A percentile compares a stretch with the other conserved stretches of the same genome.
These are phyloP conservation scores for Rosalia funebris DNA, from an alignment of 2,888 invertebrate genomes.

Conservation along the genomic window DNA sequence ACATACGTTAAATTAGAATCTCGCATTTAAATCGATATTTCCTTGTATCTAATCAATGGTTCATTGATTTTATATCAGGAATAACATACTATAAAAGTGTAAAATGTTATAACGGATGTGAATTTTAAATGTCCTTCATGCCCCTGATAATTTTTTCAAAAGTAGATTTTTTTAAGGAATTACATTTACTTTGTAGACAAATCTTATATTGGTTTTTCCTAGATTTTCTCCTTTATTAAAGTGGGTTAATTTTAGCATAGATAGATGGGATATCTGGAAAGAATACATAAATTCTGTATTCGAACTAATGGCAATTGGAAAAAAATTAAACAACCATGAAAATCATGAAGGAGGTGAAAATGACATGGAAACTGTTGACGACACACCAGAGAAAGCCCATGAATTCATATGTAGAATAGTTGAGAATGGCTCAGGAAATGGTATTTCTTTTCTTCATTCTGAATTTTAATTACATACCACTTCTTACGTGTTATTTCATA, in stretches of 20 bases:
- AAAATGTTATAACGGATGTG: no score
- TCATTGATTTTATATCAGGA: no score
- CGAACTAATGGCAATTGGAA: slow-evolving; percentile 64
- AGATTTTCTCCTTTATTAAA: no score
- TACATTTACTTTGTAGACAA: no score
- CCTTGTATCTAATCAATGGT: no score
- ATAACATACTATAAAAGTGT: no score
- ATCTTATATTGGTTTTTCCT: no score
- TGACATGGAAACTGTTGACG: slow-evolving; percentile 55
- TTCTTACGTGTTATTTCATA: background rate
- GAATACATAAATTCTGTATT: slow-evolving; percentile 79
- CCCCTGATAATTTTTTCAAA: no score
- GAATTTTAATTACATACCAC: slow-evolving; percentile 4
- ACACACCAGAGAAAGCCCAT: slow-evolving; percentile 62
- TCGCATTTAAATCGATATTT: no score
- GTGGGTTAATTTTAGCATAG: slow-evolving; percentile 67
- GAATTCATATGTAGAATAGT: slow-evolving; percentile 62
- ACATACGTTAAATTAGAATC: no score
- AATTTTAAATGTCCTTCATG: no score
- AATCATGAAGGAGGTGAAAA: slow-evolving; percentile 40
- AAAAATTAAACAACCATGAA: slow-evolving; percentile 39
- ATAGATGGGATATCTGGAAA: slow-evolving; percentile 79
- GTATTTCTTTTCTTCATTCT: slow-evolving; percentile 49
- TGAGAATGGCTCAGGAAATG: slow-evolving; percentile 59
- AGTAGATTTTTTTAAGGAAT: no score